Evolutionary conservation across 2,113 vertebrate genomes (phyloP).

Genomic region (Caranx melampygus): DNA sequence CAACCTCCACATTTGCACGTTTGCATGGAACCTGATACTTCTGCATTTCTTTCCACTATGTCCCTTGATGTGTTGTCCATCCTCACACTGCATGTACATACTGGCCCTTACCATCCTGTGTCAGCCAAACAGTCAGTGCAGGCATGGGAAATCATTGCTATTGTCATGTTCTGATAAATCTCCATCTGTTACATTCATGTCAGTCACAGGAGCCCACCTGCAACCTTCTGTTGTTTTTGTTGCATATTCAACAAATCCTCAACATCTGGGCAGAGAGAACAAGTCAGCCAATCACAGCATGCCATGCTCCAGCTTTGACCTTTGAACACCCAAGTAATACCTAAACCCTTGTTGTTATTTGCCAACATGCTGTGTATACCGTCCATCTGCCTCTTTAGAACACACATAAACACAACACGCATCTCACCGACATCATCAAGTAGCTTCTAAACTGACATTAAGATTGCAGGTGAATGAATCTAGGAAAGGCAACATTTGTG

Average conservation of each 20-base stretch:
- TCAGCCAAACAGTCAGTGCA: slow-evolving; percentile 10
- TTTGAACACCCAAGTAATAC: not conserved
- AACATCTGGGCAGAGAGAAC: slow-evolving; percentile 40
- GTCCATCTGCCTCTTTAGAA: not conserved
- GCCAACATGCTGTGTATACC: not conserved
- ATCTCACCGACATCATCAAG: not conserved
- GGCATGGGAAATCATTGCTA: slow-evolving; percentile 13
- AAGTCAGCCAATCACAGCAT: slow-evolving; percentile 47
- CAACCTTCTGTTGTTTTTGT: slow-evolving; percentile 31
- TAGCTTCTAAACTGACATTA: not conserved
- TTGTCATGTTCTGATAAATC: slow-evolving; percentile 33
- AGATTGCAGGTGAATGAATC: not conserved
- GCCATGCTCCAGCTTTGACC: slow-evolving; percentile 13
- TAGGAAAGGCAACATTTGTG: not conserved
- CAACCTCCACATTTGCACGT: slow-evolving; percentile 20
- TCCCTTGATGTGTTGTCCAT: not conserved
- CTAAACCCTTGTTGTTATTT: slow-evolving; percentile 12
- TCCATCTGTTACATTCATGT: slow-evolving; percentile 24
- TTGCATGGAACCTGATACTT: slow-evolving; percentile 65
- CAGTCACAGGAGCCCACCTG: slow-evolving; percentile 23
- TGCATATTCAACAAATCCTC: slow-evolving; percentile 17
- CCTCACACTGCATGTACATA: slow-evolving; percentile 49
- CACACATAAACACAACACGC: not conserved
- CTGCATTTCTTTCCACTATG: slow-evolving; percentile 56
- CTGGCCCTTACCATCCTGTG: not conserved